Evolutionary conservation across 2,113 vertebrate species (phyloP).

Genomic region (Vombatus ursinus): DNA sequence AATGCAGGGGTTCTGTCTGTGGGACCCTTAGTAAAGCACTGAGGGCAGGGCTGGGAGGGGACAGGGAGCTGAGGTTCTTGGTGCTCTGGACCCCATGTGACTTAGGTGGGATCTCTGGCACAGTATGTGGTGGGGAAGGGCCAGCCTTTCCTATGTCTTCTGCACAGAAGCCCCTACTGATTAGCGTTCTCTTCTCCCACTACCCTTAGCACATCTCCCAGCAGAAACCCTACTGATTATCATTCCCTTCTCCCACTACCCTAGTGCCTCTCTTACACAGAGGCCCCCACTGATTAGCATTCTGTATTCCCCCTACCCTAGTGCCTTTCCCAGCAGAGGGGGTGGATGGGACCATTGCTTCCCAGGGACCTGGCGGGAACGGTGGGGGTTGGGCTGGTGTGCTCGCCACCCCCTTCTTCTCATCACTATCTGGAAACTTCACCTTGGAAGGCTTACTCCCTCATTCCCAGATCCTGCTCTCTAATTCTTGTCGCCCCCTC

Average conservation of each 20-base stretch:
- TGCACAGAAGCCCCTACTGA: neutral
- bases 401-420: neutral
- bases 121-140: neutral
- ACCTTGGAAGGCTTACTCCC: neutral
- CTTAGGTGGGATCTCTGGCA: too few species aligned
- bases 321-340: neutral
- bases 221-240: neutral
- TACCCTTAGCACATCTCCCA: neutral
- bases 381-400: neutral
- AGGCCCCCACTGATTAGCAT: neutral
- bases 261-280: neutral
- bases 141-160: rapidly evolving
- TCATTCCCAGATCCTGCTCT: neutral
- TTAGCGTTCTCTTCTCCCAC: neutral
- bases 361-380: neutral
- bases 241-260: neutral
- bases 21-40: neutral
- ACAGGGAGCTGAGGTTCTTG: neutral
- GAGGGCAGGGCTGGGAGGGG: neutral
- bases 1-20: neutral
- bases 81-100: neutral
- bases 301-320: neutral
- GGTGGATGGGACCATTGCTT: neutral
- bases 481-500: neutral
- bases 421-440: neutral